Evolutionary conservation across 2,113 vertebrate species (phyloP).

Genomic region (Poeciliopsis occidentalis): DNA sequence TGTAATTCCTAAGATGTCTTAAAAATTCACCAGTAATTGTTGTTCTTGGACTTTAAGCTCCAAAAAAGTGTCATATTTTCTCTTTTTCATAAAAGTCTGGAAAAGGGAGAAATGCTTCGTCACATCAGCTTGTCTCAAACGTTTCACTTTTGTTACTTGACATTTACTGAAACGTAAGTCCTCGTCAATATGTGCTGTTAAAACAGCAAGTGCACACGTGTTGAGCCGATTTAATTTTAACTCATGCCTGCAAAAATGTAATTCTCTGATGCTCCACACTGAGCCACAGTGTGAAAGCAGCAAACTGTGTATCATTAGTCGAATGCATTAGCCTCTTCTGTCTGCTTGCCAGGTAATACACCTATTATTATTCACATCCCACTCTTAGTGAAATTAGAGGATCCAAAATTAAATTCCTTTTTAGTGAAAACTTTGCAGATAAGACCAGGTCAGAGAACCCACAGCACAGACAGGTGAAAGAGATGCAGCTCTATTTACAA

Average conservation of each 20-base stretch:
- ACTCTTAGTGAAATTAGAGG: conserved; percentile 39
- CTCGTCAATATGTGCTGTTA: not conserved
- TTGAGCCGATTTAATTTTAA: not conserved
- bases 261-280: conserved; percentile 57
- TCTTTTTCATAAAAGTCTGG: too few species aligned
- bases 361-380: conserved; percentile 61
- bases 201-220: not conserved
- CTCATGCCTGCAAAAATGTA: not conserved
- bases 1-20: too few species aligned
- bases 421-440: conserved; percentile 27
- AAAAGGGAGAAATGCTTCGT: too few species aligned
- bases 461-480: conserved; percentile 7
- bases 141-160: not conserved
- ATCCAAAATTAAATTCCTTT: conserved; percentile 34
- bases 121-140: not conserved
- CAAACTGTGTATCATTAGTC: conserved; percentile 66
- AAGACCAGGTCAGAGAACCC: conserved; percentile 20
- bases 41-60: too few species aligned
- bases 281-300: conserved; percentile 45
- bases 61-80: too few species aligned
- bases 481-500: not conserved
- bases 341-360: conserved; percentile 50
- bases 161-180: not conserved
- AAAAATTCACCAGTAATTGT: too few species aligned
- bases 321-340: conserved; percentile 57